Evolutionary conservation across 2,113 vertebrate species (phyloP).

Genomic region (Gallinago undulata): DNA sequence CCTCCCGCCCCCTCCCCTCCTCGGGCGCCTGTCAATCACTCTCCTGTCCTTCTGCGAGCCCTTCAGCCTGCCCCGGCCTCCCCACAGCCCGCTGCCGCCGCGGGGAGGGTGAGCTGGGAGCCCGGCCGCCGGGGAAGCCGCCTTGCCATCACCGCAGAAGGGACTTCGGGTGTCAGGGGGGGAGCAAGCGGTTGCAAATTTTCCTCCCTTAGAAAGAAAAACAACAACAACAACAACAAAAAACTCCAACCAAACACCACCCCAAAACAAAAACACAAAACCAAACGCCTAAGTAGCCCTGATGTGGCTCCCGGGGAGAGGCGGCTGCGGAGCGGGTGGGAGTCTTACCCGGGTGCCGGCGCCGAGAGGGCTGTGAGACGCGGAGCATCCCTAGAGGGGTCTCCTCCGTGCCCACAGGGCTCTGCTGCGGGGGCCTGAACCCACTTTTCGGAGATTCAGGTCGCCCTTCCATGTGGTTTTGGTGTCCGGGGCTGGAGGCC

Average conservation of each 20-base stretch:
- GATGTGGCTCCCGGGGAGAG: not conserved
- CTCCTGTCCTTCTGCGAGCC: not conserved
- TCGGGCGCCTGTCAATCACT: slow-evolving; percentile 62
- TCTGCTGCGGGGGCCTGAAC: not conserved
- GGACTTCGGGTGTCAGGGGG: not conserved
- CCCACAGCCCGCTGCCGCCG: not conserved
- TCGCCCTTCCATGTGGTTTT: not conserved
- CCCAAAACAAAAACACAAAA: too few species aligned
- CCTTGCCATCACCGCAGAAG: not conserved
- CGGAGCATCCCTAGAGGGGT: not conserved
- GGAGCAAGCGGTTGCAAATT: not conserved
- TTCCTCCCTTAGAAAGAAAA: not conserved
- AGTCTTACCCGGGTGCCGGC: rapidly evolving
- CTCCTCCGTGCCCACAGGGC: not conserved
- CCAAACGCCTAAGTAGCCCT: not conserved
- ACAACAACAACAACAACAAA: too few species aligned
- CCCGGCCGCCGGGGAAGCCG: not conserved
- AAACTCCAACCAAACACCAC: not conserved
- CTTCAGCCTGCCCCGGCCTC: not conserved
- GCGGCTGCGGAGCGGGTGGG: rapidly evolving
- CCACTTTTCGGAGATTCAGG: not conserved
- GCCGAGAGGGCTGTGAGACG: rapidly evolving
- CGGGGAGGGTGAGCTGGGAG: not conserved
- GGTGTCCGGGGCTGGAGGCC: not conserved
- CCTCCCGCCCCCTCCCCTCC: slow-evolving; percentile 7